phyloP scores from a whole-genome alignment of 2,888 invertebrate species.

The Agonopterix subpropinquella region DNA sequence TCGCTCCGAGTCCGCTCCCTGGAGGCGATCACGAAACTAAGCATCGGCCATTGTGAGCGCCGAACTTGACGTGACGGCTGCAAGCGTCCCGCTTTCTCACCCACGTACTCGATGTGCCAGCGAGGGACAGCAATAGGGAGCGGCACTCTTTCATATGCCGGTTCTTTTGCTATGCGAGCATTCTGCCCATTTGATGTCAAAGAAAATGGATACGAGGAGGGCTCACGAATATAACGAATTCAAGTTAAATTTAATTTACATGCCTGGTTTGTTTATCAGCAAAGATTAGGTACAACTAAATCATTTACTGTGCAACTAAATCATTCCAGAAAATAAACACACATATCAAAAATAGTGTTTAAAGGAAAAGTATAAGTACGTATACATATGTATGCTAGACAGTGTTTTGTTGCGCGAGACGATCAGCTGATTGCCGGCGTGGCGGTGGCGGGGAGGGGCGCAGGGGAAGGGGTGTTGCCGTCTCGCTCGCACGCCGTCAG shows the following conservation, averaged over 20 bases:
- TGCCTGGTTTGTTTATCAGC: too few species aligned
- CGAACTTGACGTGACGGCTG: slow-evolving; percentile 56
- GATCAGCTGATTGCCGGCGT: background rate
- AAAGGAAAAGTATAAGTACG: too few species aligned
- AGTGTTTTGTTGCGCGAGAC: background rate
- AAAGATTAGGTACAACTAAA: too few species aligned
- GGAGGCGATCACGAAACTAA: slow-evolving; percentile 71
- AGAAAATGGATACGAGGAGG: too few species aligned
- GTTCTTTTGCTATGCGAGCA: too few species aligned
- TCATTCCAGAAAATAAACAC: too few species aligned
- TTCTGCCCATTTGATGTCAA: too few species aligned
- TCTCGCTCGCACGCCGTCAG: background rate
- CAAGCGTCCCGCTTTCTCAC: slow-evolving; percentile 58
- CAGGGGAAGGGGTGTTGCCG: background rate
- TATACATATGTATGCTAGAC: background rate
- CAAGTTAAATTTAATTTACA: too few species aligned
- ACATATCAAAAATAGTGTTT: too few species aligned
- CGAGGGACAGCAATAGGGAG: background rate
- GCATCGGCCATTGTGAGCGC: slow-evolving; percentile 68
- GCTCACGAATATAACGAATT: too few species aligned
- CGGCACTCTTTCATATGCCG: background rate
- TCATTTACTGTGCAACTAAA: too few species aligned
- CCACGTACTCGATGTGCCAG: slow-evolving; percentile 1
- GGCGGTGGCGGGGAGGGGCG: background rate
- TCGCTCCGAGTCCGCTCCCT: slow-evolving; percentile 29